Evolutionary conservation across 1,140 invertebrate genomes (phyloP), one percentile per base, ranked within the genome.

Genomic region (Monomorium pharaonis): DNA sequence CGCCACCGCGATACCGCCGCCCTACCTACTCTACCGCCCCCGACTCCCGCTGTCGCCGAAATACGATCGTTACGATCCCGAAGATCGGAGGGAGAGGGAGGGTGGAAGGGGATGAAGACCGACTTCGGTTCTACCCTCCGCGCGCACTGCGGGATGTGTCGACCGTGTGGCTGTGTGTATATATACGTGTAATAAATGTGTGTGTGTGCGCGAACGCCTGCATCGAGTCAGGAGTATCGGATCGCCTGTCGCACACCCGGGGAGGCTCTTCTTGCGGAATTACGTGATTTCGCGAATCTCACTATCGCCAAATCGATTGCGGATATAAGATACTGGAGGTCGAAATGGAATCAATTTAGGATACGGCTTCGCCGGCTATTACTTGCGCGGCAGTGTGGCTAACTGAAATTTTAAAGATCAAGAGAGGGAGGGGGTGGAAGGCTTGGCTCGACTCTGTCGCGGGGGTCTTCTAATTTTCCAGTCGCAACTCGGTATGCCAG

Each of bases 221-320:
- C 42, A n/a, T 33, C 54, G 80, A 83, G 62, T 49, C 42, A 49
- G 69, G 44, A 72, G 51, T 76, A 69, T 60, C 60, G 56, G 60
- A 83, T 83, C 67, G 63, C n/a, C 47, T 37, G 83, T 56, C 67
- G 69, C 62, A 51, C 62, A 65, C 62, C 60, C 67, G 65, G 84
- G 63, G 74, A 67, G 67, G 75, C 70, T 67, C 54, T 86, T 69
- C 72, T 67, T 65, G 24, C 27, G 72, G 85, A 87, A 75, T 89
- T 76, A 77, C 85, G 88, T 87, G 88, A 87, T 89, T 87, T 89
- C 69, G 47, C 54, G 80, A 81, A 75, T 77, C 80, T 84, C 60
- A 80, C 86, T 89, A 89, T 81, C 56, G 60, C 54, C 49, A 58
- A 72, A 70, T 54, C 78, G 72, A 86, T 88, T 69, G 84, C 69